Evolutionary conservation across 2,888 invertebrate genomes (phyloP), one percentile per base, ranked within the genome.

Genomic region (Caenorhabditis sp.): DNA sequence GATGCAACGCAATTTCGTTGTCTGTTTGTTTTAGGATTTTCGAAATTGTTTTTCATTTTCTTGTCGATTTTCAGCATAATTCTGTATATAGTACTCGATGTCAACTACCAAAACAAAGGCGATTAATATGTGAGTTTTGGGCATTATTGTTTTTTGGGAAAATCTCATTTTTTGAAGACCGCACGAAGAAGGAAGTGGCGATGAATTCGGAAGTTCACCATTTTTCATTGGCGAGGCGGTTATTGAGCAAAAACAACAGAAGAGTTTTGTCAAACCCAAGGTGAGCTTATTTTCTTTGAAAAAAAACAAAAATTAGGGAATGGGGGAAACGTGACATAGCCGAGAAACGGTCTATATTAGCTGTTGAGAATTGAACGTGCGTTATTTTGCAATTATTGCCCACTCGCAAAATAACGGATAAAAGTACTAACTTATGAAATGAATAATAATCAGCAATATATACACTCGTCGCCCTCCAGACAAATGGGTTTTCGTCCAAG

Each of bases 371-470:
- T 10, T n/a, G n/a, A 31, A 31, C 31, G 31, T 17, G 2, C 5
- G 12, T 17, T 43, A 43, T 43, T 43, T 43, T 43, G 43, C 43
- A 43, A 43, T 43, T 43, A 17, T 43, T 43, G 43, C 43, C 43
- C 43, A 43, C 43, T 43, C 43, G 43, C 43, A 43, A 43, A 43
- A 14, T 17, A 17, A 43, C 43, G 43, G 12, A 6, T 43, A 43
- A 43, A 43, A 43, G 43, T 43, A 43, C 27, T 55, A 26, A 55
- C 17, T 55, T 27, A 55, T 21, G 27, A 27, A 55, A 55, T 55
- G 55, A 26, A 55, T 55, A 27, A 55, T 55, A 55, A 55, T 55
- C 55, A 55, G n/a, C 55, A 27, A 17, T 55, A 55, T 55, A 23
- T n/a, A 53, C 24, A 23, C 31, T 31, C 31, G 31, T 21, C 8